Base-by-base conservation (phyloP, 2,888 invertebrate species). In the Resseliella maxima region DNA sequence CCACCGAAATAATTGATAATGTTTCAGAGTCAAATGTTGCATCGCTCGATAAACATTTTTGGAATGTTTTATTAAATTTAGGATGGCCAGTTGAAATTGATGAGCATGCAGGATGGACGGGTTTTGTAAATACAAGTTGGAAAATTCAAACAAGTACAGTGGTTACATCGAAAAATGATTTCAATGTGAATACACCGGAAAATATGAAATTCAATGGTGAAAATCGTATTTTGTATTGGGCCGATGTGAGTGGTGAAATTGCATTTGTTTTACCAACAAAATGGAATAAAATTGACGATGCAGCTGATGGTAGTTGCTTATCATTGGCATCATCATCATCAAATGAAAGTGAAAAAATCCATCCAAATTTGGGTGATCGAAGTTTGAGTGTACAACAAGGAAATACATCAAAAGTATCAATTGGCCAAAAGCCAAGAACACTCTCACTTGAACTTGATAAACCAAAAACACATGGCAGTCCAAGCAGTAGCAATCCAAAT, bases 51-150 rank as follows among this genome's bases (percentile, higher is more conserved):
- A 89, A 91, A 0, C 92, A 93, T 89, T 94, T 94, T 88, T 91
- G 92, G 87, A 93, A 93, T 88, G 94, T 94, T 90, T 89, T 94
- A 85, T 92, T 92, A 89, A 95, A 97, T 0, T 92, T 99, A 54
- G 99, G 99, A 18, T 96, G 96, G 94, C 95, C 97, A 0, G 97
- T 98, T 18, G 94, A 94, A 87, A 95, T 98, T 38, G 92, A 94
- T 72, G 94, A 94, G 31, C 98, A 98, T 92, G 95, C 97, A 72
- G 98, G 98, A 45, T 99, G 99, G 99, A 96, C 98, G 36, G 99
- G 99, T 0, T 96, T 97, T 90, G 93, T 95, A 86, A 93, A 94
- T 86, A 96, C 95, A n/a, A 97, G 97, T 89, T 97, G 97, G 95
- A 94, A 94, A 89, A 92, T 92, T 88, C 90, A 91, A 90, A 87